Evolutionary conservation across 1,140 invertebrate genomes (phyloP).

Genomic region (Dryas iulia): DNA sequence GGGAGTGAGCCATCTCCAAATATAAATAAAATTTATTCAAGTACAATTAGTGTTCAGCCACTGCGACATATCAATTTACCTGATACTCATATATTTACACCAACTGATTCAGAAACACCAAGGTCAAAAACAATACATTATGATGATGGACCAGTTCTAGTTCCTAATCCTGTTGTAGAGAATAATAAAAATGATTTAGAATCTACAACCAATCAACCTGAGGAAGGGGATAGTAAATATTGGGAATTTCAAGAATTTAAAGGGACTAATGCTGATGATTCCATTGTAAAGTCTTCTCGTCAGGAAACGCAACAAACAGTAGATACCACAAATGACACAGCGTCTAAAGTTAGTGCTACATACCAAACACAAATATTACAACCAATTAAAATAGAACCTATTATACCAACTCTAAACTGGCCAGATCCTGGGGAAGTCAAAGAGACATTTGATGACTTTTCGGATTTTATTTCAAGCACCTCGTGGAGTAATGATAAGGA

Average conservation of each 20-base stretch:
- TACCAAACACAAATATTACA: slow-evolving; percentile 65
- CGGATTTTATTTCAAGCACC: slow-evolving; percentile 60
- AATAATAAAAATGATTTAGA: slow-evolving; percentile 28
- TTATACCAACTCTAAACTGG: slow-evolving; percentile 74
- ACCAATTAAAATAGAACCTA: slow-evolving; percentile 69
- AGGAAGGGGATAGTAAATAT: slow-evolving; percentile 51
- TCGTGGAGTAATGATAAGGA: slow-evolving; percentile 41
- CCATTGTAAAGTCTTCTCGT: background rate
- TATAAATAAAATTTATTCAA: slow-evolving; percentile 61
- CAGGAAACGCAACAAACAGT: background rate
- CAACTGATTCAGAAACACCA: slow-evolving; percentile 75
- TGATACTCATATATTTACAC: slow-evolving; percentile 79
- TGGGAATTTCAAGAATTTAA: slow-evolving; percentile 77
- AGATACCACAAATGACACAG: slow-evolving; percentile 8
- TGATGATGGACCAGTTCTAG: slow-evolving; percentile 44
- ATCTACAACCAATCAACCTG: slow-evolving; percentile 18
- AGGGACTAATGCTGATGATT: slow-evolving; percentile 28
- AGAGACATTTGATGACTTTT: slow-evolving; percentile 70
- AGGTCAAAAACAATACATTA: slow-evolving; percentile 78
- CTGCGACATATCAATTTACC: slow-evolving; percentile 74
- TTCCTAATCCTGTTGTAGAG: slow-evolving; percentile 39
- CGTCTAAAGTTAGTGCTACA: slow-evolving; percentile 28
- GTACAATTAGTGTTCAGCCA: slow-evolving; percentile 60
- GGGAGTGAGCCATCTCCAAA: slow-evolving; percentile 46
- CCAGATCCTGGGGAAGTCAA: slow-evolving; percentile 76